Evolutionary conservation across 2,888 invertebrate species (phyloP).

Genomic region (Autographa gamma): DNA sequence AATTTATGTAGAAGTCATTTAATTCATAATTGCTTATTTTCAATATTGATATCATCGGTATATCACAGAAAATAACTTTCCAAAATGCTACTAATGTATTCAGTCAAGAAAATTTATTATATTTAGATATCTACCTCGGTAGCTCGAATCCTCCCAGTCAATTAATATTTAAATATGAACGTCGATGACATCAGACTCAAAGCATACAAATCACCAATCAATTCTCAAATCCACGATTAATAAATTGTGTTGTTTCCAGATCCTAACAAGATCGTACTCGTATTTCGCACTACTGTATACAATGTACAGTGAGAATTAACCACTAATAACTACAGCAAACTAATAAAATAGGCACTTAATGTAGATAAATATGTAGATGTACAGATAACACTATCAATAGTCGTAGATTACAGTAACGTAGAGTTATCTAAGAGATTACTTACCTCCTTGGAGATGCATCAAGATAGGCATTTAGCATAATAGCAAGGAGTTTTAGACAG

Average conservation of each 20-base stretch:
- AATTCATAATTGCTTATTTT: not conserved
- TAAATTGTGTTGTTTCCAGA: conserved; percentile 72
- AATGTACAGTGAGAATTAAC: conserved; percentile 79
- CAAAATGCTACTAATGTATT: not conserved
- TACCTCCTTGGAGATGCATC: conserved; percentile 35
- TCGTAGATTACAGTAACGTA: conserved; percentile 30
- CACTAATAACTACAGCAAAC: conserved; percentile 13
- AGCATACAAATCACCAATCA: not conserved
- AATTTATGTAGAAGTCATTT: conserved; percentile 6
- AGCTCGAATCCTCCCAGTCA: not conserved
- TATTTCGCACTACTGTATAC: conserved; percentile 84
- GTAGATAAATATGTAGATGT: conserved; percentile 46
- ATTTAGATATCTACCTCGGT: not conserved
- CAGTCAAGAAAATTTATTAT: not conserved
- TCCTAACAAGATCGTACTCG: conserved; percentile 82
- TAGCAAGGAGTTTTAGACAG: conserved; percentile 12
- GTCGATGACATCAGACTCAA: too few relatives aligned
- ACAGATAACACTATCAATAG: conserved; percentile 40
- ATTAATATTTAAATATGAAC: too few relatives aligned
- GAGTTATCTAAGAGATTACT: conserved; percentile 38
- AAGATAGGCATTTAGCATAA: conserved; percentile 12
- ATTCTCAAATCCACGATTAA: not conserved
- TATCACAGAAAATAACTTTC: not conserved
- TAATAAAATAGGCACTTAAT: conserved; percentile 33
- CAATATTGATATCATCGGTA: not conserved